These are phyloP conservation scores for Rhinichthys osculus DNA, from an alignment of 2,797 vertebrate genomes.

Conservation along the genomic window DNA sequence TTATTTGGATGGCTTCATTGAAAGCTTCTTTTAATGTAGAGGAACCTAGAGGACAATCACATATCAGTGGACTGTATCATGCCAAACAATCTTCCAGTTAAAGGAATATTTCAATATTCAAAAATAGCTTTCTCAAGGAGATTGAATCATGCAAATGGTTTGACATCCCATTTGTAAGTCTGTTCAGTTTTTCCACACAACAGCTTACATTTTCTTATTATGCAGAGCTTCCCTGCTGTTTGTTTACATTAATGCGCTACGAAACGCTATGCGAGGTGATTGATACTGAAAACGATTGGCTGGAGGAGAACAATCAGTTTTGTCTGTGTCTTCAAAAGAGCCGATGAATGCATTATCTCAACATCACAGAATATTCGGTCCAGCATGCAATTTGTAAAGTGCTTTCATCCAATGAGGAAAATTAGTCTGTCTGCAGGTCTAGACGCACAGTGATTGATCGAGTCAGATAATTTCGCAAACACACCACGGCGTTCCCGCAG, in stretches of 20 bases:
- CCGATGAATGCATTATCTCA: constrained; percentile 55
- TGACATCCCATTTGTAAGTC: constrained; percentile 1
- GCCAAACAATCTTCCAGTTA: background rate
- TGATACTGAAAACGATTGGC: constrained; percentile 46
- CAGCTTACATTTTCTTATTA: constrained; percentile 19
- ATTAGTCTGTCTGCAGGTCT: constrained; percentile 56
- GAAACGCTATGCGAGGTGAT: constrained; percentile 47
- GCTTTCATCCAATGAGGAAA: constrained; percentile 58
- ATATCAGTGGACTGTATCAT: background rate
- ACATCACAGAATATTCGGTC: constrained; percentile 55
- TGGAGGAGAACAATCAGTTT: constrained; percentile 58
- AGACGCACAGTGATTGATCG: constrained; percentile 56
- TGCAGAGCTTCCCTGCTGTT: constrained; percentile 1
- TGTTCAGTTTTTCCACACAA: constrained; percentile 25
- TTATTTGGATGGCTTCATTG: too few relatives aligned
- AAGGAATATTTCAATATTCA: background rate
- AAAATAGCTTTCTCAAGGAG: background rate
- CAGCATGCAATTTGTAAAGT: constrained; percentile 54
- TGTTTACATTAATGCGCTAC: constrained; percentile 35
- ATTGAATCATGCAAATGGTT: background rate
- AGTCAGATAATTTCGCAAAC: constrained; percentile 44
- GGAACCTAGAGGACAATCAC: background rate
- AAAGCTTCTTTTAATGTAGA: background rate
- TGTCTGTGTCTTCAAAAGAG: constrained; percentile 39
- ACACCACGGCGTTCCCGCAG: background rate